Percentiles rank a stretch among this genome's conserved stretches.
These are phyloP conservation scores for Ditula angustiorana DNA, from an alignment of 2,888 invertebrate genomes.

Conservation along the genomic window DNA sequence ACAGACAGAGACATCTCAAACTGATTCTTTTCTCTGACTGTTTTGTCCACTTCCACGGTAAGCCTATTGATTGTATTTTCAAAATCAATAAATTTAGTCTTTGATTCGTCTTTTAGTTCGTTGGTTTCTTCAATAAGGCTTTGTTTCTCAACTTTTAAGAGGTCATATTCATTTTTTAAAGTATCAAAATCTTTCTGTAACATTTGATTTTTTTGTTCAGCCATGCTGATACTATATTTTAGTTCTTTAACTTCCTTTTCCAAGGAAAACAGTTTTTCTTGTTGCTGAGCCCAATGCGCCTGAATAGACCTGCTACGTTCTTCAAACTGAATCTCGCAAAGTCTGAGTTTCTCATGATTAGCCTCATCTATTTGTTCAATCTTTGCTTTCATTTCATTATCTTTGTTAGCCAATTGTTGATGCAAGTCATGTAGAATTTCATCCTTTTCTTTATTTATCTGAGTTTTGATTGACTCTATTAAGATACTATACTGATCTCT, in stretches of 20 bases:
- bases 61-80: slow-evolving; percentile 77
- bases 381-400: slow-evolving; percentile 77
- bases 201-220: slow-evolving; percentile 63
- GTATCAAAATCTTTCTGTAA: slow-evolving; percentile 64
- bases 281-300: slow-evolving; percentile 68
- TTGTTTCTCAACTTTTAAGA: slow-evolving; percentile 59
- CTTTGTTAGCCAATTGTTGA: slow-evolving; percentile 64
- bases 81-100: slow-evolving; percentile 67
- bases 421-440: slow-evolving; percentile 68
- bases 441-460: slow-evolving; percentile 70
- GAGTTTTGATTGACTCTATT: slow-evolving; percentile 66
- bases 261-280: slow-evolving; percentile 63
- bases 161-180: slow-evolving; percentile 64
- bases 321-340: slow-evolving; percentile 82
- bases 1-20: slow-evolving; percentile 86
- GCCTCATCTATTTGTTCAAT: slow-evolving; percentile 79
- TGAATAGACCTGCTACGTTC: slow-evolving; percentile 71
- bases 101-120: slow-evolving; percentile 68
- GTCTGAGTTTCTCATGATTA: slow-evolving; percentile 71
- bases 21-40: slow-evolving; percentile 80
- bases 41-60: slow-evolving; percentile 74
- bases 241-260: slow-evolving; percentile 71
- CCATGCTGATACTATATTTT: slow-evolving; percentile 59
- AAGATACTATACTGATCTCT: slow-evolving; percentile 66
- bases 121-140: slow-evolving; percentile 60